Evolutionary conservation across 2,797 vertebrate species (phyloP).

Genomic region (Sparus aurata): DNA sequence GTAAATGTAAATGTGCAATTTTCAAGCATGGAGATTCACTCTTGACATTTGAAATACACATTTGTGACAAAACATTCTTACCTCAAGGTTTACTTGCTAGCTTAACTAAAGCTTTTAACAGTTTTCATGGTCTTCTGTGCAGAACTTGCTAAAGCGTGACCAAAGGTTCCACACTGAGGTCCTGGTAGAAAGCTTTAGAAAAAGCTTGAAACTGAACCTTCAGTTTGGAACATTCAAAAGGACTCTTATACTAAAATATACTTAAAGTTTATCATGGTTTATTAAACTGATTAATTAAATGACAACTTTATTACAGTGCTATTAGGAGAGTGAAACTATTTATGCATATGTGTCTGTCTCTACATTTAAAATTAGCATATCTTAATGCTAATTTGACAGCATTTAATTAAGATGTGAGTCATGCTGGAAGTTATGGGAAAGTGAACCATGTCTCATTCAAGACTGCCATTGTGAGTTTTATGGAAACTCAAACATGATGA

Average conservation of each 20-base stretch:
- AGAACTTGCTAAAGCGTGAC: background rate
- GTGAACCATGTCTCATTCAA: background rate
- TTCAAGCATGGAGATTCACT: background rate
- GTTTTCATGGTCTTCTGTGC: background rate
- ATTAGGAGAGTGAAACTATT: background rate
- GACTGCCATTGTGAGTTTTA: background rate
- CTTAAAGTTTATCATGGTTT: background rate
- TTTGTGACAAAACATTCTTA: background rate
- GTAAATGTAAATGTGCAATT: background rate
- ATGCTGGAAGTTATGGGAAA: background rate
- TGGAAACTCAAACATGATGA: background rate
- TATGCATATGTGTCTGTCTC: background rate
- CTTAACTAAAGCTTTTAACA: too few relatives aligned
- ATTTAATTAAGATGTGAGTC: conserved; percentile 3
- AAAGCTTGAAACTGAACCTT: background rate
- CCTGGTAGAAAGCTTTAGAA: background rate
- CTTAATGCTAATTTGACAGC: background rate
- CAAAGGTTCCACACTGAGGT: background rate
- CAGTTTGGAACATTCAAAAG: background rate
- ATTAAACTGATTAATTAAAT: background rate
- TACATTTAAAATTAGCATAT: background rate
- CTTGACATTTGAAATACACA: background rate
- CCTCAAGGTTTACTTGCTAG: background rate
- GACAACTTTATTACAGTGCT: conserved; percentile 2
- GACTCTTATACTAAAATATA: background rate